Conservation (phyloP, 1,140 invertebrate genomes). For the Cherax quadricarinatus region DNA sequence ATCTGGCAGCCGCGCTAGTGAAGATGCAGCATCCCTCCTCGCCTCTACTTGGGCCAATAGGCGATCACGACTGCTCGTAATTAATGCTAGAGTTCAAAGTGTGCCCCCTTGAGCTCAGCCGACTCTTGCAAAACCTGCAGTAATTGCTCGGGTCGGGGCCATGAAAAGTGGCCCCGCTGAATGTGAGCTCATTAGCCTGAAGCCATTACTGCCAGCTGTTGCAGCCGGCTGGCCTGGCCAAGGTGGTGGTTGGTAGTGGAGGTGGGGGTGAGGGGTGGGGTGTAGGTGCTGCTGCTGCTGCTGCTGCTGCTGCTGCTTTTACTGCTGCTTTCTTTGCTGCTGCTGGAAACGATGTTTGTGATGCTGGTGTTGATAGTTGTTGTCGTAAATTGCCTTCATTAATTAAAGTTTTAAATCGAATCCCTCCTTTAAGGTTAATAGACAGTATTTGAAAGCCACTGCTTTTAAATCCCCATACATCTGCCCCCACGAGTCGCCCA, state of each 20-base stretch:
- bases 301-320: not conserved
- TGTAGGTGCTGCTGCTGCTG: constrained; percentile 9
- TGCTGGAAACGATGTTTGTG: not conserved
- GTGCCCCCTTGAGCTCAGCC: constrained; percentile 29
- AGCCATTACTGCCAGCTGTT: constrained; percentile 55
- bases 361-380: not conserved
- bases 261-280: no score
- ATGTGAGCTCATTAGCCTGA: constrained; percentile 59
- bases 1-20: no score
- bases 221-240: constrained; percentile 11
- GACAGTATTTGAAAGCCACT: no score
- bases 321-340: not conserved
- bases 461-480: no score
- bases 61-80: constrained; percentile 59
- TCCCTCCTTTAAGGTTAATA: not conserved
- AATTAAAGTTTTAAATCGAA: no score
- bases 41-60: constrained; percentile 27
- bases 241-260: constrained; percentile 4
- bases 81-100: constrained; percentile 67
- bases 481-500: no score
- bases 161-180: constrained; percentile 60
- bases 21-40: not conserved
- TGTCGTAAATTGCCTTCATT: no score
- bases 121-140: constrained; percentile 60
- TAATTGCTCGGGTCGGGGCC: constrained; percentile 55